phyloP scores from a whole-genome alignment of 1,140 invertebrate species.

The Anagrus nilaparvatae region DNA sequence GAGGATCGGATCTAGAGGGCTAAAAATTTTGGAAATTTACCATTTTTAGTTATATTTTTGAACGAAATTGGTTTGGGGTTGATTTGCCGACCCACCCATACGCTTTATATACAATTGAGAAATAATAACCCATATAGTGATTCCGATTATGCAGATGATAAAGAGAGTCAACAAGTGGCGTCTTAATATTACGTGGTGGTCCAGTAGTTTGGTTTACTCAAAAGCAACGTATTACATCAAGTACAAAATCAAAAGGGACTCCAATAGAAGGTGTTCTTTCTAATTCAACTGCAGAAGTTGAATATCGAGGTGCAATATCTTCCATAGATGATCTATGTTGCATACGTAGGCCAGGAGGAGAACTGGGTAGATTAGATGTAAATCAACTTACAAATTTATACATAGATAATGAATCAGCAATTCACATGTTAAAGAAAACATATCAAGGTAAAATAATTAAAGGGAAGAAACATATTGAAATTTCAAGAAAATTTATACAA shows the following conservation, averaged over 20 bases:
- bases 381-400: conserved; percentile 4
- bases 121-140: no score
- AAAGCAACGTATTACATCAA: conserved; percentile 13
- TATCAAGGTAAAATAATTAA: conserved; percentile 16
- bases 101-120: no score
- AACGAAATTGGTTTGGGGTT: no score
- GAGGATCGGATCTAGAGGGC: no score
- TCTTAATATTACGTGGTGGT: conserved; percentile 14
- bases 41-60: no score
- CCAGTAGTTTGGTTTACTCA: conserved; percentile 16
- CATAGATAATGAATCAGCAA: conserved; percentile 13
- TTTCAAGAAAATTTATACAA: conserved; percentile 18
- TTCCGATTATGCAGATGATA: conserved; percentile 2
- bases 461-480: conserved; percentile 19
- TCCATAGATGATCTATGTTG: conserved; percentile 14
- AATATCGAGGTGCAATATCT: conserved; percentile 15
- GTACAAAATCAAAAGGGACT: no score
- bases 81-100: no score
- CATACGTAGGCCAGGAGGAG: conserved; percentile 6
- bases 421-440: conserved; percentile 15
- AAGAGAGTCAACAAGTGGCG: conserved; percentile 13
- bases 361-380: conserved; percentile 9
- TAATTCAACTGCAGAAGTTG: conserved; percentile 17
- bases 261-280: conserved; percentile 12
- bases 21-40: no score